Base-by-base conservation (phyloP, 2,888 invertebrate genomes). In the Agrilus mali region DNA sequence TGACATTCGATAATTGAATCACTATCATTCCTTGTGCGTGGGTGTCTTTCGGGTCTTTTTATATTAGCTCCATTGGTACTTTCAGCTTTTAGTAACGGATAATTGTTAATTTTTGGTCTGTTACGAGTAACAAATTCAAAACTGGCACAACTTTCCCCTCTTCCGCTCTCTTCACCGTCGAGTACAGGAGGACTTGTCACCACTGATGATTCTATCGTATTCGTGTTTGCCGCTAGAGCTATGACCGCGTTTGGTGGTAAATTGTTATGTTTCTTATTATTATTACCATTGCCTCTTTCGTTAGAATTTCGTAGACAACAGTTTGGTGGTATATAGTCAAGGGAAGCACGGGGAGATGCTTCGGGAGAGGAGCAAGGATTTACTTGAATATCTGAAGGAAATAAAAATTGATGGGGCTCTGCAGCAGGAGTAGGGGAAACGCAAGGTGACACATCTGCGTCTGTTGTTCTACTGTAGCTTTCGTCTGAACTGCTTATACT, bases 401-500 rank as follows among this genome's bases (percentile, higher is more conserved):
- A 78, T 10, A 78, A 61, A 68, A 76, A 78, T 51, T 76, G 75
- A 47, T 75, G 66, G 0, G 75, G 68, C 59, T 74, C 60, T 36
- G 63, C 53, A 38, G 61, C 62, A 22, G 64, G 47, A 7, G 65
- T 66, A 8, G 69, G 69, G 10, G 71, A 70, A 5, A 71, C 70
- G 40, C 71, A 71, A 4, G 73, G 73, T 3, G 72, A 72, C 10
- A 72, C 76, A 49, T 78, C 76, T 27, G 78, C 86, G 57, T 84
- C 83, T 0, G 85, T 86, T 4, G 86, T 86, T 53, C 86, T 75
- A 35, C 85, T 84, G 59, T 84, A 86, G 64, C 86, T 86, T 65
- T 87, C 87, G 59, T 87, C 86, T 0, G 86, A 87, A 42, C 86
- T 86, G 62, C 84, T 85, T 49, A 86, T 79, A 59, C 84, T 85